phyloP scores from a whole-genome alignment of 1,140 invertebrate species.

The Bombus cullumanus region DNA sequence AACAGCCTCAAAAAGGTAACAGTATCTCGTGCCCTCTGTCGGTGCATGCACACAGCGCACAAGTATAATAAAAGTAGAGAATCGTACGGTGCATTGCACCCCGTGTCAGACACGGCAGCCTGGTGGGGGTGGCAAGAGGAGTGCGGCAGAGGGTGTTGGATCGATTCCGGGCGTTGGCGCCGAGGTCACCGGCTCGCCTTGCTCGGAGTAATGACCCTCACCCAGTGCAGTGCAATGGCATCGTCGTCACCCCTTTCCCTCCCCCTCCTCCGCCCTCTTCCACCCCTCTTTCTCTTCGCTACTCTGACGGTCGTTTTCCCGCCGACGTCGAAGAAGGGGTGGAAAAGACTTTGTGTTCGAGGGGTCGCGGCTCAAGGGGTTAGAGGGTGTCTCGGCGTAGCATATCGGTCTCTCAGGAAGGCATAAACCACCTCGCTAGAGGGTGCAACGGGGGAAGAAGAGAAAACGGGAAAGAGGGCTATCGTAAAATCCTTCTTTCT shows the following conservation, averaged over 20 bases:
- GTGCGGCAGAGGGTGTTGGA: conserved; percentile 74
- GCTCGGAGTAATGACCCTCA: conserved; percentile 83
- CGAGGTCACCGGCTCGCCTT: conserved; percentile 82
- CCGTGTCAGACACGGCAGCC: conserved; percentile 52
- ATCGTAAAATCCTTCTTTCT: conserved; percentile 34
- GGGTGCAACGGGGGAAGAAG: not conserved
- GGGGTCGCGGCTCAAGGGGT: conserved; percentile 46
- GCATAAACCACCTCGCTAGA: not conserved
- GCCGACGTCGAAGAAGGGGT: conserved; percentile 29
- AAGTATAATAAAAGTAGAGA: conserved; percentile 51
- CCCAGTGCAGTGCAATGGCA: conserved; percentile 83
- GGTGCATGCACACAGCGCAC: conserved; percentile 8
- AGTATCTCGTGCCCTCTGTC: conserved; percentile 16
- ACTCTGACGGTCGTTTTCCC: conserved; percentile 41
- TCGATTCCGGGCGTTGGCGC: conserved; percentile 82
- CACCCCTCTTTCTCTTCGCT: conserved; percentile 41
- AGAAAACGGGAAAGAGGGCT: not conserved
- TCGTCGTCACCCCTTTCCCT: conserved; percentile 63
- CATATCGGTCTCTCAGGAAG: conserved; percentile 19
- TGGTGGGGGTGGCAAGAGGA: not conserved
- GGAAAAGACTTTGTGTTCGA: conserved; percentile 53
- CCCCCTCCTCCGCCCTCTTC: conserved; percentile 30
- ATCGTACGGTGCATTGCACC: conserved; percentile 73
- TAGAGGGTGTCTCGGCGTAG: conserved; percentile 39
- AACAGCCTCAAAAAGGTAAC: not conserved